Conservation (phyloP, 2,888 invertebrate species). For the Mimumesa dahlbomi region DNA sequence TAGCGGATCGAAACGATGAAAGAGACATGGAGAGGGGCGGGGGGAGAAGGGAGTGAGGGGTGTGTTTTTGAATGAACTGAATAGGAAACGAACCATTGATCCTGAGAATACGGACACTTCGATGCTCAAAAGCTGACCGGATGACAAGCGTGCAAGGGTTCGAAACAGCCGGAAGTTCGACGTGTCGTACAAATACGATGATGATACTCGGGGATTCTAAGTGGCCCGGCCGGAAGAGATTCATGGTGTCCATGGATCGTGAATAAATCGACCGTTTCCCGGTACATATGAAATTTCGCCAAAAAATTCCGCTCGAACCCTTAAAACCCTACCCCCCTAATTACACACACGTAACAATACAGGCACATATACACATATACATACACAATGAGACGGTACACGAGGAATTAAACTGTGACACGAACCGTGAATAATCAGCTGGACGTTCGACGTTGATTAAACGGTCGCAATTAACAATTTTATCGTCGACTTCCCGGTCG, state of each 20-base stretch:
- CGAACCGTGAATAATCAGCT: too few species aligned
- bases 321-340: too few species aligned
- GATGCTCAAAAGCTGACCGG: constrained; percentile 61
- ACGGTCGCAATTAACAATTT: constrained; percentile 12
- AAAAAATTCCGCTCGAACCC: too few species aligned
- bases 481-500: background rate
- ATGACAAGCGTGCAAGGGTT: constrained; percentile 54
- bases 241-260: constrained; percentile 1
- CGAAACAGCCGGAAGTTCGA: constrained; percentile 57
- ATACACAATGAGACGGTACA: too few species aligned
- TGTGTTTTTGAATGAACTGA: constrained; percentile 26
- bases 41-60: background rate
- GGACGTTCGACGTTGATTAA: constrained; percentile 12
- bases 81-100: constrained; percentile 55
- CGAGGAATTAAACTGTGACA: too few species aligned
- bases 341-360: too few species aligned
- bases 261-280: constrained; percentile 2
- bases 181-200: constrained; percentile 38
- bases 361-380: too few species aligned
- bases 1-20: background rate
- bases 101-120: constrained; percentile 38
- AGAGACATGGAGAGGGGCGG: constrained; percentile 2
- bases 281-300: too few species aligned
- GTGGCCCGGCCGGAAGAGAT: constrained; percentile 38
- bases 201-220: constrained; percentile 24